Conservation (phyloP, 2,888 invertebrate species). For the Zygaena filipendulae region DNA sequence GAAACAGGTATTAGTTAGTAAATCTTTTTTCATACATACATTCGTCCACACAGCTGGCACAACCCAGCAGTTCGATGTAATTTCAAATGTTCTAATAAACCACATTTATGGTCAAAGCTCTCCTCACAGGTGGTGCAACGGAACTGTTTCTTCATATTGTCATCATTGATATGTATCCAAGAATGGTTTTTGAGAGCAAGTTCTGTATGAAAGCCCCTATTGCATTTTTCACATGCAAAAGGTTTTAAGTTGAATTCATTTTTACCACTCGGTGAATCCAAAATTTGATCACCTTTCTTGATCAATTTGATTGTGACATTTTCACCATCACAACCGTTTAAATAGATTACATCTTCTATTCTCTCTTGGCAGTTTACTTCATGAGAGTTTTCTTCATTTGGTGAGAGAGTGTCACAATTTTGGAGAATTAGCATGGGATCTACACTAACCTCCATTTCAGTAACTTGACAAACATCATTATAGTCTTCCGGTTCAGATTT, state of each 20-base stretch:
- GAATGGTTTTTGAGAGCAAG: slow-evolving; percentile 71
- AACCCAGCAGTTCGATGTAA: slow-evolving; percentile 71
- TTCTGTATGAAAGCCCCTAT: slow-evolving; percentile 65
- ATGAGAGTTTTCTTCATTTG: slow-evolving; percentile 19
- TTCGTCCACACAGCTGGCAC: slow-evolving; percentile 74
- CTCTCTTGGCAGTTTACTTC: no score
- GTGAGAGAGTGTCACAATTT: slow-evolving; percentile 48
- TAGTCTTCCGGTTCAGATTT: slow-evolving; percentile 30
- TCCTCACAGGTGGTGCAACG: slow-evolving; percentile 71
- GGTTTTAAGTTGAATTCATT: slow-evolving; percentile 36
- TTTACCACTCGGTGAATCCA: slow-evolving; percentile 16
- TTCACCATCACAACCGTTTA: slow-evolving; percentile 23
- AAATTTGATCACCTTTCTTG: slow-evolving; percentile 22
- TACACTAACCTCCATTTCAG: slow-evolving; percentile 74
- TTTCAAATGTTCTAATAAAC: slow-evolving; percentile 73
- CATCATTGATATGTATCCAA: slow-evolving; percentile 62
- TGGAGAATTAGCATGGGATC: slow-evolving; percentile 77
- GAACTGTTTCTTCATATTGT: slow-evolving; percentile 23
- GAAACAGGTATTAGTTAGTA: no score
- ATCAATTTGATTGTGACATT: slow-evolving; percentile 43
- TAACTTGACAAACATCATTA: slow-evolving; percentile 31
- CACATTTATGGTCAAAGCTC: slow-evolving; percentile 70
- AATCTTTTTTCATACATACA: no score
- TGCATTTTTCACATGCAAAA: slow-evolving; percentile 66
- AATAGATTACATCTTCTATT: slow-evolving; percentile 8